Evolutionary conservation across 2,888 invertebrate genomes (phyloP), one percentile per base, ranked within the genome.

Genomic region (Eupsilia transversa): DNA sequence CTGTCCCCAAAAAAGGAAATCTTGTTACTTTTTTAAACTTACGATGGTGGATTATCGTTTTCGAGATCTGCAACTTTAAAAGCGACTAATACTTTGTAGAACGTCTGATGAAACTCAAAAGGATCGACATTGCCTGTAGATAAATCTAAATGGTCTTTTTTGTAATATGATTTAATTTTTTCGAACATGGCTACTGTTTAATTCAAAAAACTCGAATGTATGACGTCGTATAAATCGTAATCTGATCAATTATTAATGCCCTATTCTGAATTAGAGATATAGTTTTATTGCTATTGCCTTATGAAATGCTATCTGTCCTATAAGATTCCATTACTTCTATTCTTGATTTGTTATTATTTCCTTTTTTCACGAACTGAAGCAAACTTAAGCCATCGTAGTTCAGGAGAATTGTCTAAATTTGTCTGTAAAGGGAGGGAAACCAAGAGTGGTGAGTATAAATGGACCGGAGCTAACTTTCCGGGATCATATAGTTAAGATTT

Each of bases 11-110:
- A 30, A 30, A 56, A 56, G 7, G 7, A 30, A 56, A 30, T 56
- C 20, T 56, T 56, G 30, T 7, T 56, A 30, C 30, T 56, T 7
- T 56, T 7, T 9, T 56, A 30, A 17, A 30, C 85, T 81, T 79
- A 87, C 86, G 77, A 79, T 12, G 74, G 60, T 33, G 74, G 88
- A 80, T 70, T 33, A 30, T 65, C n/a, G 30, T 71, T 72, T 14
- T 88, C 89, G 54, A 90, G 70, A 76, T 93, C 92, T 7, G 90
- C 80, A 3, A 94, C 90, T 82, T 91, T 89, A 84, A 92, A 94
- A 9, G 79, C 73, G 71, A 89, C 92, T n/a, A 90, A 78, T 1
- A 92, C 10, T 49, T 84, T 83, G 82, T 91, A 92, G 69, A 93
- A 93, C 10, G 86, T 89, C 56, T 79, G 79, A 83, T 95, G 92